Base-by-base conservation (phyloP, 2,888 invertebrate genomes). In the Drosophila conformis region DNA sequence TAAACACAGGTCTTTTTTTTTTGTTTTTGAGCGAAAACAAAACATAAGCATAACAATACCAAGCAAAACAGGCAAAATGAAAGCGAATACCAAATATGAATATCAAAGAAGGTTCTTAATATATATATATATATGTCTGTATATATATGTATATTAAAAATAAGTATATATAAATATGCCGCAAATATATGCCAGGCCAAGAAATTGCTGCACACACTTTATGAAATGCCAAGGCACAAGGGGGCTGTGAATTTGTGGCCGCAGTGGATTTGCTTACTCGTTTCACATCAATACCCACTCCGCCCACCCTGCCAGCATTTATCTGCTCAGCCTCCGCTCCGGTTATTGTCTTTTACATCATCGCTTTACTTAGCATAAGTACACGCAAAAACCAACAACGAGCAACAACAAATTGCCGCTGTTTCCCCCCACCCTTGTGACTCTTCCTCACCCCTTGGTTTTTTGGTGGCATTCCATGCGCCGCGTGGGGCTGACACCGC, bases 291-390 rank as follows among this genome's bases (percentile, higher is more conserved):
- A 52, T 53, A 53, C 35, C 53, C 51, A n/a, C 15, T 36, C 27
- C 46, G 4, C 31, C 18, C 21, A 7, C 21, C 11, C 11, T 36
- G 38, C n/a, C 27, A 40, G 48, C 29, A 11, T 35, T 59, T 48
- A 29, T 29, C 53, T 25, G 38, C 31, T n/a, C 59, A 40, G 48
- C 36, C 48, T 35, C 40, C 60, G 36, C 27, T 27, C 61, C 52
- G 68, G 72, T 87, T 86, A 87, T 86, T 86, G 86, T 89, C 86
- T 86, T 86, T 87, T 87, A 90, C 89, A 87, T 87, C 90, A 87
- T 90, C 89, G 87, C 89, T 90, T 87, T 87, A 87, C 87, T 87
- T 87, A 85, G 80, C 82, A 86, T 81, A 83, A 83, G 85, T 87
- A 83, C 84, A 81, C 85, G 76, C 73, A 69, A 67, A 76, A 72